Conservation (phyloP, 2,797 vertebrate genomes). For the Brachymystax lenok region DNA sequence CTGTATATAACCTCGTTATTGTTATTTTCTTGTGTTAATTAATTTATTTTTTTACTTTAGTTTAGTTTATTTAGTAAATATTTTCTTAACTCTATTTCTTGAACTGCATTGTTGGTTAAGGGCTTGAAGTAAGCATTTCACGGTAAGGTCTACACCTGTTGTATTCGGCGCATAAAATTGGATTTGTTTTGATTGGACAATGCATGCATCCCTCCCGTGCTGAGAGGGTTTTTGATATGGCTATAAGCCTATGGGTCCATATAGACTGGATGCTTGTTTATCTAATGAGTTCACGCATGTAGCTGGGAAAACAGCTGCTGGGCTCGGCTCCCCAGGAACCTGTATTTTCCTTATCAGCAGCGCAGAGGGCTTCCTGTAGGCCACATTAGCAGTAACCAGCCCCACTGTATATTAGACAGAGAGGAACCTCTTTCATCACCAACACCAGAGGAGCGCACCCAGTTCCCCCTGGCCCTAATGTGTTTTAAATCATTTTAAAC, state of each 20-base stretch:
- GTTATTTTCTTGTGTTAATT: too few relatives aligned
- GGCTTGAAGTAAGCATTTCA: too few relatives aligned
- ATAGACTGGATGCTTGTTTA: constrained; percentile 12
- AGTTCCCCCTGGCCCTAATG: constrained; percentile 52
- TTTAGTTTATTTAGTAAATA: too few relatives aligned
- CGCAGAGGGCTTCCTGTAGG: constrained; percentile 62
- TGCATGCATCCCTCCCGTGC: too few relatives aligned
- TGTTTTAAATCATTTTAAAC: constrained; percentile 67
- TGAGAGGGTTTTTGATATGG: neutral
- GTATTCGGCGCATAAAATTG: too few relatives aligned
- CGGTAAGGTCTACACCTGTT: too few relatives aligned
- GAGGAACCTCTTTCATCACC: constrained; percentile 50
- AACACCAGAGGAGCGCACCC: constrained; percentile 22
- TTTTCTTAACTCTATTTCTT: too few relatives aligned
- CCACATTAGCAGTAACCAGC: constrained; percentile 31
- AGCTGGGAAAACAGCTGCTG: constrained; percentile 42
- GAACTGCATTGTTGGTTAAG: too few relatives aligned
- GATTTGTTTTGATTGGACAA: too few relatives aligned
- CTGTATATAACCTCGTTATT: too few relatives aligned
- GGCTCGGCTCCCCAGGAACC: constrained; percentile 31
- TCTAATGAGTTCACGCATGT: constrained; percentile 38
- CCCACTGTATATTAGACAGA: constrained; percentile 42
- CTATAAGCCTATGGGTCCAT: neutral
- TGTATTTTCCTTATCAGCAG: constrained; percentile 57
- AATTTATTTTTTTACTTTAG: too few relatives aligned